Evolutionary conservation across 2,797 vertebrate genomes (phyloP), one percentile per base, ranked within the genome.

Genomic region (Sebastes iracundus): DNA sequence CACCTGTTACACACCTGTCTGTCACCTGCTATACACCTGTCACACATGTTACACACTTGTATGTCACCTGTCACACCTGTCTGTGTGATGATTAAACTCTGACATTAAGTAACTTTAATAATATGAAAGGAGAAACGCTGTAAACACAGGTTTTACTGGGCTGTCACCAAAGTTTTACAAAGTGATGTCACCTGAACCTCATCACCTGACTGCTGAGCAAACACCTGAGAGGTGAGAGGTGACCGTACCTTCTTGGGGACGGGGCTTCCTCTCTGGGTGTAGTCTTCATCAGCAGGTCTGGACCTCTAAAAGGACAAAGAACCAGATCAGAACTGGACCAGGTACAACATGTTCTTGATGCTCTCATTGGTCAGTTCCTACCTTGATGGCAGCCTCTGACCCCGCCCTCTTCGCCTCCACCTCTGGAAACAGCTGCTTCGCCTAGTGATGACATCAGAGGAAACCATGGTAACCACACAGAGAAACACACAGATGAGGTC

Each of bases 361-460:
- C 4, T 38, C 10, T 65, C 5, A 60, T 5, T 23, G 23, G 30
- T 58, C 33, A 0, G 3, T 33, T 62, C 76, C 16, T 75, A 93
- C 98, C 97, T 99, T 99, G 77, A 90, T 77, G 14, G 89, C 25
- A 10, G 93, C 90, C 46, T 99, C 98, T 10, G 96, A 89, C n/a
- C 91, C 88, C 30, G 95, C 68, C 91, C 87, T 88, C 11, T 95
- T 94, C 80, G 95, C 96, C 79, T 98, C 97, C 60, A 87, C 93
- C 3, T 99, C 98, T 0, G 97, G 96, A 90, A 99, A 99, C 22
- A 99, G 94, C 49, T 96, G 95, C 59, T 99, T 99, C 70, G 98
- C 98, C 98, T 99, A 87, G 25, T 35, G 59, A 61, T 89, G 69
- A 87, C 46, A 75, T 72, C 38, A 87, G n/a, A 82, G 64, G 9